phyloP scores from a whole-genome alignment of 2,888 invertebrate species.

The Encarsia formosa region DNA sequence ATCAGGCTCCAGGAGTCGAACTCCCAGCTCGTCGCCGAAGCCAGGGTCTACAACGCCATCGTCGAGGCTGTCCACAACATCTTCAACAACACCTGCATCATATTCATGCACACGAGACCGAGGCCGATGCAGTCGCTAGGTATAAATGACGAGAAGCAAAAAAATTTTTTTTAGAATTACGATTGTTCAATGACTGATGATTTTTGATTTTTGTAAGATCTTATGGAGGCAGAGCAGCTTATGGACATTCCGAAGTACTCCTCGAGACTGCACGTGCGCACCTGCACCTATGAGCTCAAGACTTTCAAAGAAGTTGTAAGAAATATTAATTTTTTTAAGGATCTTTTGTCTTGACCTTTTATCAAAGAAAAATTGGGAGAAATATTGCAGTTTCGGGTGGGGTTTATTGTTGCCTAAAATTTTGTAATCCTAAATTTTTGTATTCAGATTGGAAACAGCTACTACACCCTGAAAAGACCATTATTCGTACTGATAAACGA shows the following conservation, averaged over 20 bases:
- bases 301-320: conserved; percentile 37
- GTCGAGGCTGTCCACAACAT: conserved; percentile 40
- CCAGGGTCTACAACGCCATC: conserved; percentile 35
- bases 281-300: conserved; percentile 40
- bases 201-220: conserved; percentile 30
- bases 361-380: too few relatives aligned
- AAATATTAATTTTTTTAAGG: too few relatives aligned
- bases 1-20: too few relatives aligned
- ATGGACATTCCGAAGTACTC: conserved; percentile 36
- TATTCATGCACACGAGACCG: conserved; percentile 38
- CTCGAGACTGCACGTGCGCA: conserved; percentile 37
- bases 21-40: conserved; percentile 13
- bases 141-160: conserved; percentile 28
- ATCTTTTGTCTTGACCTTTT: too few relatives aligned
- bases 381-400: too few relatives aligned
- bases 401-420: too few relatives aligned
- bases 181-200: background rate
- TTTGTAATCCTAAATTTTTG: too few relatives aligned
- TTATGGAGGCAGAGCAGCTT: conserved; percentile 27
- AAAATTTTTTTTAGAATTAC: background rate
- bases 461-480: conserved; percentile 44
- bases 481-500: conserved; percentile 46
- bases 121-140: conserved; percentile 36
- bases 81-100: conserved; percentile 47
- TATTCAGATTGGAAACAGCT: conserved; percentile 40